phyloP scores from a whole-genome alignment of 2,888 invertebrate species.

The Oscheius onirici region DNA sequence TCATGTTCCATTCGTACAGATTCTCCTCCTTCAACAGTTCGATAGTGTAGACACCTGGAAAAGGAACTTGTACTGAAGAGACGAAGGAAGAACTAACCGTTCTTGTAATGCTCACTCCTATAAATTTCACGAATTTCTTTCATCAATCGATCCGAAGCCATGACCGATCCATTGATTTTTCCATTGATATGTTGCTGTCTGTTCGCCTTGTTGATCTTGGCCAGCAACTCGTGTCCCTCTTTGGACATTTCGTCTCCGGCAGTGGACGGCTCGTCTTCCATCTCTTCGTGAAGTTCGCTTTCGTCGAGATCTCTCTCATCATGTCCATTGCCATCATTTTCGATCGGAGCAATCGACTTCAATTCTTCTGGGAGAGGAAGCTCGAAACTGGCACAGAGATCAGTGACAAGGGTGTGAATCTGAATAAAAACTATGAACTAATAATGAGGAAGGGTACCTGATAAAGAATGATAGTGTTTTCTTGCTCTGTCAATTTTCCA shows the following conservation, averaged over 20 bases:
- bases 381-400: constrained; percentile 89
- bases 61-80: background rate
- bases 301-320: constrained; percentile 60
- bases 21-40: constrained; percentile 93
- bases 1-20: constrained; percentile 98
- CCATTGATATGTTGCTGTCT: constrained; percentile 91
- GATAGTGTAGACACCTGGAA: constrained; percentile 79
- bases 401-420: constrained; percentile 88
- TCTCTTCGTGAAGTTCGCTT: background rate
- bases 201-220: constrained; percentile 92
- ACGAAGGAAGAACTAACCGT: constrained; percentile 74
- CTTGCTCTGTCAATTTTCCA: constrained; percentile 88
- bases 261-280: constrained; percentile 39
- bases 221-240: constrained; percentile 77
- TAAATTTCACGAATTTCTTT: constrained; percentile 98
- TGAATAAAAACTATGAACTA: constrained; percentile 72
- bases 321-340: constrained; percentile 36
- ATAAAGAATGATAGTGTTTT: constrained; percentile 46
- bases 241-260: constrained; percentile 72
- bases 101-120: constrained; percentile 95
- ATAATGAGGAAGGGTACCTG: constrained; percentile 35
- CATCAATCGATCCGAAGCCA: constrained; percentile 98
- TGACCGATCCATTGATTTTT: constrained; percentile 87
- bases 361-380: constrained; percentile 92
- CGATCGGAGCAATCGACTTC: constrained; percentile 76